Conservation (phyloP, 1,140 invertebrate species). For the Aphelenchoides fujianensis region DNA sequence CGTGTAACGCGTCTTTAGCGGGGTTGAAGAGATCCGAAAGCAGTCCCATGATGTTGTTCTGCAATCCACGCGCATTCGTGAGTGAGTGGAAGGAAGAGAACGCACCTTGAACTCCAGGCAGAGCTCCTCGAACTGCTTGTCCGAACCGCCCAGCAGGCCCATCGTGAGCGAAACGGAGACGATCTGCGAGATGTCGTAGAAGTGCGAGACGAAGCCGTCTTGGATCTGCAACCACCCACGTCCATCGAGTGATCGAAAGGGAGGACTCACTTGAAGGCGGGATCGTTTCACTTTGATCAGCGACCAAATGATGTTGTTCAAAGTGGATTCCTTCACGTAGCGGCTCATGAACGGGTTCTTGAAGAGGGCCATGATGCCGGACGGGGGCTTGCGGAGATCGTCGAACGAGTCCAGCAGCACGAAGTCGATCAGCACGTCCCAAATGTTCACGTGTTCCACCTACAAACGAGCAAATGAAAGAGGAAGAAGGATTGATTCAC, state of each 20-base stretch:
- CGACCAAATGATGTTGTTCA: constrained; percentile 50
- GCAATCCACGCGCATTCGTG: constrained; percentile 18
- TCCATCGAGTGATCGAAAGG: constrained; percentile 9
- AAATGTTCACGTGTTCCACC: constrained; percentile 44
- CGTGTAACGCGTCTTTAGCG: constrained; percentile 45
- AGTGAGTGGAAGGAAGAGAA: constrained; percentile 26
- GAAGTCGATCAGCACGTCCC: constrained; percentile 51
- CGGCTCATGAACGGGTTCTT: constrained; percentile 36
- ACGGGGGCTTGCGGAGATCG: constrained; percentile 47
- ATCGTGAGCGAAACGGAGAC: constrained; percentile 37
- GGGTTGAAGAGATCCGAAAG: constrained; percentile 44
- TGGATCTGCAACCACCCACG: constrained; percentile 33
- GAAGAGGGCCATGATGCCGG: constrained; percentile 39
- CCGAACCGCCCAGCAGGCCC: constrained; percentile 41
- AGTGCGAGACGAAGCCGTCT: constrained; percentile 47
- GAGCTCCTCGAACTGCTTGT: constrained; percentile 42
- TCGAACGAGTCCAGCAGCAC: constrained; percentile 43
- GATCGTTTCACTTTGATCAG: constrained; percentile 39
- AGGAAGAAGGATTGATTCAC: constrained; percentile 32
- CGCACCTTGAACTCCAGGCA: constrained; percentile 47
- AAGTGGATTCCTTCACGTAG: constrained; percentile 44
- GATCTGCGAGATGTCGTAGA: constrained; percentile 51
- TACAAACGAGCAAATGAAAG: constrained; percentile 18
- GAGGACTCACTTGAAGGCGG: no score
- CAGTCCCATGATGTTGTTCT: constrained; percentile 43